phyloP scores from a whole-genome alignment of 2,113 vertebrate species.

The Callipepla squamata region DNA sequence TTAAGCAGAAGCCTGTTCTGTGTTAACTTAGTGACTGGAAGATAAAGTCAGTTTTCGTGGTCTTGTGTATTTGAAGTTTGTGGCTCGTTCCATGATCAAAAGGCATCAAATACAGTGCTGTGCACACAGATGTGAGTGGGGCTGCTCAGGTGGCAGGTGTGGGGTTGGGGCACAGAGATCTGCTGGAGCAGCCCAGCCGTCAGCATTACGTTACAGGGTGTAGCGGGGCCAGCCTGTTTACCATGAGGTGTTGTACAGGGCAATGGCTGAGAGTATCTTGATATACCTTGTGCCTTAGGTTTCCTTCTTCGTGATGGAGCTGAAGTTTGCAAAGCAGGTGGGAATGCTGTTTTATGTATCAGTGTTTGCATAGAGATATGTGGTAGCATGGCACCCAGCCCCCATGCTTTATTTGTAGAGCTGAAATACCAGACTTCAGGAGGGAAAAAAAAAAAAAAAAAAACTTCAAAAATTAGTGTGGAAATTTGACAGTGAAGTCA shows the following conservation, averaged over 20 bases:
- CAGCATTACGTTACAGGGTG: rapidly evolving
- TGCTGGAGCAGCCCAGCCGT: not conserved
- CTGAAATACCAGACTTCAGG: not conserved
- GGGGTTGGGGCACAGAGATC: rapidly evolving
- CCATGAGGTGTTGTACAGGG: rapidly evolving
- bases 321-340: not conserved
- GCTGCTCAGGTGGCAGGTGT: rapidly evolving
- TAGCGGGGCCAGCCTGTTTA: not conserved
- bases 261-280: not conserved
- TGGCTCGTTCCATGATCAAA: not conserved
- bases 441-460: not conserved
- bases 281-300: not conserved
- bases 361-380: rapidly evolving
- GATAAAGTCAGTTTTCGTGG: rapidly evolving
- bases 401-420: not conserved
- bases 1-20: not conserved
- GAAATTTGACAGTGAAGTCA: not conserved
- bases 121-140: rapidly evolving
- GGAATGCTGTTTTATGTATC: rapidly evolving
- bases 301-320: rapidly evolving
- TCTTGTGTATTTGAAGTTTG: not conserved
- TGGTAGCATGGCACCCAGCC: rapidly evolving
- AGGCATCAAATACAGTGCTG: not conserved
- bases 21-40: not conserved
- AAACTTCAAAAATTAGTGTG: not conserved